These are phyloP conservation scores for Brachionus calyciflorus DNA, from an alignment of 1,140 invertebrate species.

Conservation along the genomic window DNA sequence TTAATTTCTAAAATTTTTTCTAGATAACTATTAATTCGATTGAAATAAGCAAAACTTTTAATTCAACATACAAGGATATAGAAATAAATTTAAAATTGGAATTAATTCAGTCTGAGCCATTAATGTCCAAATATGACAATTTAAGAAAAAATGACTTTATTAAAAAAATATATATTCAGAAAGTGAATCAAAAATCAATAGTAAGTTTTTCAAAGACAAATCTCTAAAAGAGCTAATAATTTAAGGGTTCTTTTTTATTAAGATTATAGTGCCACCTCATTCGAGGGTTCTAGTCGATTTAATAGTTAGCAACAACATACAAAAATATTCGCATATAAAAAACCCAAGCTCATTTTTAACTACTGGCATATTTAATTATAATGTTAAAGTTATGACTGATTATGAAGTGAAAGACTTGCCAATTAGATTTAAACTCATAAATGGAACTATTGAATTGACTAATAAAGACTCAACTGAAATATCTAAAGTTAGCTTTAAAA, in stretches of 20 bases:
- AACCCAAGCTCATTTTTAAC: neutral
- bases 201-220: neutral
- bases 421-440: neutral
- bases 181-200: neutral
- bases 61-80: neutral
- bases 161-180: neutral
- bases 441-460: slow-evolving; percentile 12
- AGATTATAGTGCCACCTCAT: neutral
- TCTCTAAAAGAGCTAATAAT: neutral
- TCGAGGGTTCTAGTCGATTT: neutral
- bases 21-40: neutral
- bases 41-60: neutral
- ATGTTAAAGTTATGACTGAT: neutral
- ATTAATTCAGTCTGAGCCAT: neutral
- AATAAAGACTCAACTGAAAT: neutral
- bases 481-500: neutral
- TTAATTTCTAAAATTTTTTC: neutral
- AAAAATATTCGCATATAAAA: neutral
- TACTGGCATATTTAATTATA: neutral
- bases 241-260: neutral
- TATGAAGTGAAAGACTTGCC: slow-evolving; percentile 7
- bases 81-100: neutral
- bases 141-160: neutral
- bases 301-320: no score
- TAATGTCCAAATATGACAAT: neutral